These are phyloP conservation scores for Cavia porcellus DNA, from an alignment of 2,113 vertebrate genomes.

Conservation along the genomic window DNA sequence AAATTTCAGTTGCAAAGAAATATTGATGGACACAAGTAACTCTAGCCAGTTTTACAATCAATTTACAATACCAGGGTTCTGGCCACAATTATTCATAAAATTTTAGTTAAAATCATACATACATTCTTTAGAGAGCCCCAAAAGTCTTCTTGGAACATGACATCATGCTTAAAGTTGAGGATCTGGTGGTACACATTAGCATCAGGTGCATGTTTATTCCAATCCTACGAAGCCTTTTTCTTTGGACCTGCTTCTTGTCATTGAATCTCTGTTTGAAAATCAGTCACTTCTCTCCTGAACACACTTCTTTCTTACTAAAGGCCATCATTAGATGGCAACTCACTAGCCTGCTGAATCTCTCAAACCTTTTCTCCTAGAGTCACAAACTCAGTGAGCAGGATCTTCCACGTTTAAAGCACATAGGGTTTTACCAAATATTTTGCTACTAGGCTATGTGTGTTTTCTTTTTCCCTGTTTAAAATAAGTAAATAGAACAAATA, in stretches of 20 bases:
- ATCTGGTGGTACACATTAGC: not conserved
- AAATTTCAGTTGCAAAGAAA: not conserved
- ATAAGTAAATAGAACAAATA: not conserved
- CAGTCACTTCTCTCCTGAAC: not conserved
- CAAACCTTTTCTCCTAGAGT: not conserved
- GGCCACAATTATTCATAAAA: not conserved
- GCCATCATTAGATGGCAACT: slow-evolving; percentile 7
- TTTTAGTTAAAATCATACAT: not conserved
- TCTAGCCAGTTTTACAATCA: not conserved
- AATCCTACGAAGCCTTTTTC: not conserved
- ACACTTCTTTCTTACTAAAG: not conserved
- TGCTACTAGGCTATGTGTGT: not conserved
- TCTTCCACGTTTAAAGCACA: not conserved
- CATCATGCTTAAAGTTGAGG: not conserved
- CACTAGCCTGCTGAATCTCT: not conserved
- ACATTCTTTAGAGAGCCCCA: not conserved
- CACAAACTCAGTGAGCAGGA: not conserved
- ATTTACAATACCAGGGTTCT: not conserved
- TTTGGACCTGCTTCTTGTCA: not conserved
- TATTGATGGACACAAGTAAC: not conserved
- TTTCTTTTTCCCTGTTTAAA: not conserved
- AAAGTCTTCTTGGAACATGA: not conserved
- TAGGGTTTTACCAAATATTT: slow-evolving; percentile 32
- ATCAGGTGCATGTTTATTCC: not conserved
- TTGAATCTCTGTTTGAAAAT: not conserved